These are phyloP conservation scores for Auanema sp. DNA, from an alignment of 2,888 invertebrate genomes.

Conservation along the genomic window DNA sequence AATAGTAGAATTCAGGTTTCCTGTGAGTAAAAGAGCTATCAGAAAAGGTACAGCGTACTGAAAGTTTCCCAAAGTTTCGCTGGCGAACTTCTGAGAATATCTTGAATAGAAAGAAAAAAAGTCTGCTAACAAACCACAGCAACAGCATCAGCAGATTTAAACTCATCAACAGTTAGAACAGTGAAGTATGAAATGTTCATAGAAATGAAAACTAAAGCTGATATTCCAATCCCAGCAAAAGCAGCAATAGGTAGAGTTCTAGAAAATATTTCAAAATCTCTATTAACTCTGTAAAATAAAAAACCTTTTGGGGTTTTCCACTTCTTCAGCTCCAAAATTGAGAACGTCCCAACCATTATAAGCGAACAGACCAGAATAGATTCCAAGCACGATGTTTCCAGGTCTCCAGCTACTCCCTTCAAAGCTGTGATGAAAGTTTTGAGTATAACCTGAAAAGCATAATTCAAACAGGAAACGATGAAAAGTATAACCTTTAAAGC, in stretches of 20 bases:
- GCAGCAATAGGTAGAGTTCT: slow-evolving; percentile 57
- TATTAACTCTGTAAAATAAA: background rate
- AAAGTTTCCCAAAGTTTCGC: slow-evolving; percentile 48
- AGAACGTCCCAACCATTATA: slow-evolving; percentile 62
- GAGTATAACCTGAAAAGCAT: slow-evolving; percentile 20
- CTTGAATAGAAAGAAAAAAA: background rate
- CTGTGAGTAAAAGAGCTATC: slow-evolving; percentile 51
- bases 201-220: slow-evolving; percentile 75
- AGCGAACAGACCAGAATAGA: slow-evolving; percentile 52
- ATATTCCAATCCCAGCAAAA: slow-evolving; percentile 48
- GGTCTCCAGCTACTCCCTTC: slow-evolving; percentile 42
- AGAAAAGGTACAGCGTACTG: slow-evolving; percentile 54
- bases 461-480: background rate
- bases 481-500: slow-evolving; percentile 44
- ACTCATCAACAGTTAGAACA: slow-evolving; percentile 79
- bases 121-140: slow-evolving; percentile 74
- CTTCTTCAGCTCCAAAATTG: slow-evolving; percentile 58
- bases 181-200: slow-evolving; percentile 89
- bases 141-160: slow-evolving; percentile 80
- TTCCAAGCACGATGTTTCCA: slow-evolving; percentile 48
- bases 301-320: slow-evolving; percentile 54
- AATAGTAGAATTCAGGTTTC: slow-evolving; percentile 55
- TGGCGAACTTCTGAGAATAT: slow-evolving; percentile 41
- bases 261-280: slow-evolving; percentile 6
- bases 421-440: slow-evolving; percentile 43